Conservation (phyloP, 2,888 invertebrate species). For the Clostera curtula region DNA sequence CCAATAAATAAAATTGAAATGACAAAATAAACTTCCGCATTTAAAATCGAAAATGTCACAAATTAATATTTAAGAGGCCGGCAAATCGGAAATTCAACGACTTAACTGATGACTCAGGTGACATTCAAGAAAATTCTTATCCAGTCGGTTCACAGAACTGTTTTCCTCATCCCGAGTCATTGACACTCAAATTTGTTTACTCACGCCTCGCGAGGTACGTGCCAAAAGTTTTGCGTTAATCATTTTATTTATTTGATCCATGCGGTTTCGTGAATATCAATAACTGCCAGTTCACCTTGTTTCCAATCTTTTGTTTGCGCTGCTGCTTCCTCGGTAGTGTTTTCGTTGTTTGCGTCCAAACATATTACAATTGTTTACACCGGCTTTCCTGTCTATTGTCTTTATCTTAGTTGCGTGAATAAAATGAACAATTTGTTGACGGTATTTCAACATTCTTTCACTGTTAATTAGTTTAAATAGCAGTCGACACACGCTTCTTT, state of each 20-base stretch:
- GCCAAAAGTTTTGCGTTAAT: constrained; percentile 47
- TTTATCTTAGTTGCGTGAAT: constrained; percentile 15
- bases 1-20: too few relatives aligned
- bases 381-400: constrained; percentile 26
- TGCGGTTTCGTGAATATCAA: constrained; percentile 24
- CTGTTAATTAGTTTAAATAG: too few relatives aligned
- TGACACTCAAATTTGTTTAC: constrained; percentile 58
- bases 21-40: neutral
- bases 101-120: constrained; percentile 1
- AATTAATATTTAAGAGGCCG: neutral
- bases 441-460: too few relatives aligned
- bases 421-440: too few relatives aligned
- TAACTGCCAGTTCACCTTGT: constrained; percentile 31
- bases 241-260: constrained; percentile 31
- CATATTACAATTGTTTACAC: constrained; percentile 21
- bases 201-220: constrained; percentile 38
- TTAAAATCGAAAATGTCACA: neutral
- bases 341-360: constrained; percentile 25
- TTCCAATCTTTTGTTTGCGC: constrained; percentile 45
- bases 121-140: constrained; percentile 9
- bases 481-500: too few relatives aligned
- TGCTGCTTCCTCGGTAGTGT: constrained; percentile 40
- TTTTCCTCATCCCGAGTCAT: constrained; percentile 45
- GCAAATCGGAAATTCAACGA: constrained; percentile 10
- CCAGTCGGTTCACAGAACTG: constrained; percentile 29